Base-by-base conservation (phyloP, 2,888 invertebrate species). In the Lycaena phlaeas region DNA sequence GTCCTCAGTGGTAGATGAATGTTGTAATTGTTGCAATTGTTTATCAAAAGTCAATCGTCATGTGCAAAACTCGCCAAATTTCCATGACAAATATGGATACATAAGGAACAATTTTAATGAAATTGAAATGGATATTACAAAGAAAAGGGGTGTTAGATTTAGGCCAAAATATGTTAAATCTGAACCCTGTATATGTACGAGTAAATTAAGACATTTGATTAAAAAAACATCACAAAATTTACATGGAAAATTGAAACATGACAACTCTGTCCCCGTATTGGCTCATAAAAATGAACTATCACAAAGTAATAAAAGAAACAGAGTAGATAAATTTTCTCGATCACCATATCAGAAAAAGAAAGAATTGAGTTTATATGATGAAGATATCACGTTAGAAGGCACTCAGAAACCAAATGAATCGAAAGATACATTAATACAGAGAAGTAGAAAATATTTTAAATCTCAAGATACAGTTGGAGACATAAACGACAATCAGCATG, bases 1-100 rank as follows among this genome's bases (percentile, higher is more conserved):
- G n/a, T n/a, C n/a, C n/a, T n/a, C n/a, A n/a, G n/a, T n/a, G n/a
- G n/a, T n/a, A n/a, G n/a, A n/a, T 5, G 6, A 41, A 38, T 67
- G 67, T 45, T 72, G 69, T 36, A 70, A 65, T 43, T 74, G 70
- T 51, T 71, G 67, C 40, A 58, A 54, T 44, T 73, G 66, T 48
- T 56, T 51, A 36, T 59, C 61, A 2, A 53, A 58, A 46, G 11
- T 5, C 7, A 31, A 31, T 18, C 38, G 42, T 11, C 44, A 46
- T 9, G 31, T 47, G 5, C 46, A 46, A 10, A 45, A 51, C 29
- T 34, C 39, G 38, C 5, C 29, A 45, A 45, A 34, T 31, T 45
- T 52, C 36, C 49, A 44, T 41, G 52, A 52, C 11, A 55, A 45
- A 14, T 49, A 42, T 30, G 34, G 39, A 9, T 49, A n/a, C n/a